Percentiles rank a stretch among this genome's conserved stretches.
phyloP scores from a whole-genome alignment of 2,797 vertebrate species.

The Alectoris magna region DNA sequence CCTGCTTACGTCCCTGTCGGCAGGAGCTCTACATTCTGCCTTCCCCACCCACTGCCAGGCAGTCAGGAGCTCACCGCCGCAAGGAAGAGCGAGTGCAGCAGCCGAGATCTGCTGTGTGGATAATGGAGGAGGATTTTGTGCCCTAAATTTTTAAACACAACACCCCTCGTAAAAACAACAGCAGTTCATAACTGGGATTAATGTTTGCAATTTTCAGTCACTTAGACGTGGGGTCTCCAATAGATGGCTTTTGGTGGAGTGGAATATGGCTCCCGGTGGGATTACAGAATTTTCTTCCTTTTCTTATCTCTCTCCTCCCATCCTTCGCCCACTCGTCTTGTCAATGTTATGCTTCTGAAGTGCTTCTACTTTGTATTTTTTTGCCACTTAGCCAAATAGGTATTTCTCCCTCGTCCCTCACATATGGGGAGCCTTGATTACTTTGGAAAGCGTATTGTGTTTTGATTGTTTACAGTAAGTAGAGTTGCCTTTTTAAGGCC shows the following conservation, averaged over 20 bases:
- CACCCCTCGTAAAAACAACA: slow-evolving; percentile 70
- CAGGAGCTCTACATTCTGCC: slow-evolving; percentile 24
- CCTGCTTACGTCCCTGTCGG: not conserved
- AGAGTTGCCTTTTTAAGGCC: slow-evolving; percentile 40
- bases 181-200: slow-evolving; percentile 82
- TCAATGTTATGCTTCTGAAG: slow-evolving; percentile 45
- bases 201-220: slow-evolving; percentile 84
- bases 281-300: slow-evolving; percentile 74
- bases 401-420: slow-evolving; percentile 48
- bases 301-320: slow-evolving; percentile 71
- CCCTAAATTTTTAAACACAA: slow-evolving; percentile 75
- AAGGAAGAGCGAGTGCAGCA: not conserved
- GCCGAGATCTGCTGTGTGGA: slow-evolving; percentile 1
- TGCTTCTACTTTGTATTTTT: slow-evolving; percentile 55
- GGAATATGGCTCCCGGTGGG: slow-evolving; percentile 78
- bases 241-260: slow-evolving; percentile 76
- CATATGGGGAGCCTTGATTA: slow-evolving; percentile 56
- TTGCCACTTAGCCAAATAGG: slow-evolving; percentile 48
- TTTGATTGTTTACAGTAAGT: slow-evolving; percentile 14
- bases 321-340: slow-evolving; percentile 33
- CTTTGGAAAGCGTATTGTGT: slow-evolving; percentile 55
- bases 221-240: slow-evolving; percentile 81
- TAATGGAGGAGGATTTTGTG: slow-evolving; percentile 62
- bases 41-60: not conserved
- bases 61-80: not conserved